Conservation (phyloP, 2,113 vertebrate genomes). For the Podarcis muralis region DNA sequence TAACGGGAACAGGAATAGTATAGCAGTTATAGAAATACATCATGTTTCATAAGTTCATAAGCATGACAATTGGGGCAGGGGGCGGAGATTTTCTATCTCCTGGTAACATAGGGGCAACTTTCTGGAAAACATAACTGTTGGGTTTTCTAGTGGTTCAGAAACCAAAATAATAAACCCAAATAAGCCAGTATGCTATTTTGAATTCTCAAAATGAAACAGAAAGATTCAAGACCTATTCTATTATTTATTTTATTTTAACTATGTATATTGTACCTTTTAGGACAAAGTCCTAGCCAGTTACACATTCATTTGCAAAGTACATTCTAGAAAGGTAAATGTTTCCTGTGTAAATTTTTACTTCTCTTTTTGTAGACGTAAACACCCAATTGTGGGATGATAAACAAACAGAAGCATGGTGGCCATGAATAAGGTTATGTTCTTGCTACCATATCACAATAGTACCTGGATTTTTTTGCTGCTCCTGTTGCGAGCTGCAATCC, state of each 20-base stretch:
- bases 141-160: background rate
- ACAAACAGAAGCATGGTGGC: background rate
- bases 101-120: background rate
- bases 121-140: no score
- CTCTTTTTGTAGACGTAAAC: background rate
- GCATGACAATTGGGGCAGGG: background rate
- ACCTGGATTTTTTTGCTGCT: background rate
- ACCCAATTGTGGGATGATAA: background rate
- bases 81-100: background rate
- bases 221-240: background rate
- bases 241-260: background rate
- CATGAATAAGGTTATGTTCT: constrained; percentile 21
- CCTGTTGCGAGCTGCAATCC: background rate
- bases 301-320: no score
- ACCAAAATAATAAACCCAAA: background rate
- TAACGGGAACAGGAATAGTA: no score
- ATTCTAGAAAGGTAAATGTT: background rate
- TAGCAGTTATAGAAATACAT: background rate
- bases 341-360: background rate
- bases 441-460: background rate
- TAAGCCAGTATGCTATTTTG: no score
- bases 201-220: background rate
- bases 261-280: background rate
- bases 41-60: background rate
- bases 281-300: background rate